A percentile compares a stretch with the other conserved stretches of the same genome.
These are phyloP conservation scores for Sturmia bella DNA, from an alignment of 2,888 invertebrate genomes.

Conservation along the genomic window DNA sequence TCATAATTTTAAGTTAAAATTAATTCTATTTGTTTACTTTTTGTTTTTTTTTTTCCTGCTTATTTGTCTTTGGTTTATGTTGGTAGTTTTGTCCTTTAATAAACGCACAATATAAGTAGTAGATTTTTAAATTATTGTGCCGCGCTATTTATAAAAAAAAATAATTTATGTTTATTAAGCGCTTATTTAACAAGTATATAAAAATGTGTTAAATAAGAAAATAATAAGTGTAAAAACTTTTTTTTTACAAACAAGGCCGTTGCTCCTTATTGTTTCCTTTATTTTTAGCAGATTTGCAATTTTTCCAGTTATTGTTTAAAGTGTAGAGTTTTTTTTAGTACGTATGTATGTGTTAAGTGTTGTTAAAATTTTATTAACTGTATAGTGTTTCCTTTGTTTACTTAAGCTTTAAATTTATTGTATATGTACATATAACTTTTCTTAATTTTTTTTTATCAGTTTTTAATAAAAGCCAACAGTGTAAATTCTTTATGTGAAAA, in stretches of 20 bases:
- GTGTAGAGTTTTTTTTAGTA: slow-evolving; percentile 48
- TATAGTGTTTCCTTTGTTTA: slow-evolving; percentile 37
- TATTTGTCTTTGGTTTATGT: neutral
- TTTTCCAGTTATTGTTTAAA: slow-evolving; percentile 42
- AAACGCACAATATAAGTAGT: no score
- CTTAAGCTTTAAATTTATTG: slow-evolving; percentile 35
- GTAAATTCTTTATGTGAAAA: slow-evolving; percentile 58
- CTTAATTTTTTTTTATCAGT: slow-evolving; percentile 29
- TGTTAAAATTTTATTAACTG: slow-evolving; percentile 55
- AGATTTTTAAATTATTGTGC: neutral
- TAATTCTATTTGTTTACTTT: slow-evolving; percentile 8
- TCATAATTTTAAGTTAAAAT: slow-evolving; percentile 27
- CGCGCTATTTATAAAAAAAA: no score
- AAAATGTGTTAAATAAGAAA: no score
- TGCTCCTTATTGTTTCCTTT: slow-evolving; percentile 26
- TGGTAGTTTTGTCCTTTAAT: no score
- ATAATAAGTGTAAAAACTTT: no score
- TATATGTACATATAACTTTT: neutral
- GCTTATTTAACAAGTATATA: no score
- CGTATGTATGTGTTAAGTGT: slow-evolving; percentile 45
- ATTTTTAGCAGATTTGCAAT: neutral
- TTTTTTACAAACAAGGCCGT: no score
- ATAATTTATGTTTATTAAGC: no score
- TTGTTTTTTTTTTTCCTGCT: slow-evolving; percentile 15
- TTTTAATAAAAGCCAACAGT: slow-evolving; percentile 35